Conservation (phyloP, 1,140 invertebrate genomes). For the Pteromalus puparum region DNA sequence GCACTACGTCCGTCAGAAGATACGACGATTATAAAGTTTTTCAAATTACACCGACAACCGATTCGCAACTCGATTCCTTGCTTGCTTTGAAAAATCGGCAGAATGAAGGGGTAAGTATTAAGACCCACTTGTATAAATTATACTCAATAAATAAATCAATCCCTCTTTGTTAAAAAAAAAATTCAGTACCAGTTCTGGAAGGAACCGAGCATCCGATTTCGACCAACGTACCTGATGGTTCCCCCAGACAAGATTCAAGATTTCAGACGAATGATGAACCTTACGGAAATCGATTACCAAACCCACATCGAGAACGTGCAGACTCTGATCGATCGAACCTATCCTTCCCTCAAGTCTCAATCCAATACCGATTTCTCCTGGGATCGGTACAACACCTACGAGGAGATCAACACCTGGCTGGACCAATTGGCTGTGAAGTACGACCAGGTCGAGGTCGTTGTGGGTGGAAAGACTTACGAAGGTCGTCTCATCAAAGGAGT, state of each 20-base stretch:
- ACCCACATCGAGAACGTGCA: conserved; percentile 56
- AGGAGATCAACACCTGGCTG: conserved; percentile 73
- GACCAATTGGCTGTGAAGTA: conserved; percentile 69
- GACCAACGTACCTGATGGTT: conserved; percentile 59
- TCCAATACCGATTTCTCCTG: conserved; percentile 59
- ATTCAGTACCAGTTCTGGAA: conserved; percentile 52
- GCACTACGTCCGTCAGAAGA: background rate
- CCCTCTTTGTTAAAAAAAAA: background rate
- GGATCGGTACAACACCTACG: conserved; percentile 72
- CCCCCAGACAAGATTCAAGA: conserved; percentile 50
- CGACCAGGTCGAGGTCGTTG: conserved; percentile 74
- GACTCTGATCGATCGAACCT: conserved; percentile 54
- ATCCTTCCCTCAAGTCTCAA: background rate
- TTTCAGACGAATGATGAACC: conserved; percentile 55
- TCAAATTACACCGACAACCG: background rate
- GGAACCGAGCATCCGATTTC: conserved; percentile 44
- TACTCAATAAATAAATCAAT: background rate
- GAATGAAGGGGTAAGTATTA: background rate
- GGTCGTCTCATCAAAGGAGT: conserved; percentile 78
- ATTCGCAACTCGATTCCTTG: background rate
- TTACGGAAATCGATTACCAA: conserved; percentile 27
- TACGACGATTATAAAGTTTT: background rate
- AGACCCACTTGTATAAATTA: too few species aligned
- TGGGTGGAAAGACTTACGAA: conserved; percentile 77
- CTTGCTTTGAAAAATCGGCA: background rate